phyloP scores from a whole-genome alignment of 2,113 vertebrate species.

The Sciurus niger region DNA sequence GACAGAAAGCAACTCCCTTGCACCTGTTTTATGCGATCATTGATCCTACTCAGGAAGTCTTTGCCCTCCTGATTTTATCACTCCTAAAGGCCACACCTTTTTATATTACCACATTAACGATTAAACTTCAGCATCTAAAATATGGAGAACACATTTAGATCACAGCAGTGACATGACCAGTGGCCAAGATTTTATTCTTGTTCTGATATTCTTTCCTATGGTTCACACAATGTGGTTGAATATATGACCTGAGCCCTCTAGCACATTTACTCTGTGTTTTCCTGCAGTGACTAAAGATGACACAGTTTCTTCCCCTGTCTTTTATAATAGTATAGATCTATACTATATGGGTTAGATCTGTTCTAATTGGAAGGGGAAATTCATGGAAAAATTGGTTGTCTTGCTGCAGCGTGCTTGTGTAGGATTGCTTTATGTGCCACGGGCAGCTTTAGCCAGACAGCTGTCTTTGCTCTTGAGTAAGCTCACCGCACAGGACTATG shows the following conservation, averaged over 20 bases:
- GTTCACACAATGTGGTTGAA: neutral
- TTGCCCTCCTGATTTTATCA: neutral
- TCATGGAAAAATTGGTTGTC: neutral
- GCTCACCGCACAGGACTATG: neutral
- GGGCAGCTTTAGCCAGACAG: neutral
- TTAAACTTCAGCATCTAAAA: neutral
- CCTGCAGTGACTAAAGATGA: neutral
- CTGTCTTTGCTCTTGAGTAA: constrained; percentile 26
- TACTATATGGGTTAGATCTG: neutral
- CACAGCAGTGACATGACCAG: neutral
- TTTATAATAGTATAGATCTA: neutral
- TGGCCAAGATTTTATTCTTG: constrained; percentile 5
- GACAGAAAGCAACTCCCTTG: neutral
- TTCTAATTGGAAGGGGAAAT: neutral
- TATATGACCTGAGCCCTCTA: neutral
- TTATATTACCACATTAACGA: neutral
- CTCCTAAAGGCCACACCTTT: neutral
- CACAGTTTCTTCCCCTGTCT: neutral
- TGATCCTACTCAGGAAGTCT: neutral
- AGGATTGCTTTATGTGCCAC: neutral
- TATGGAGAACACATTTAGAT: neutral
- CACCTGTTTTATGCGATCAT: neutral
- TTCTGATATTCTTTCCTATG: neutral
- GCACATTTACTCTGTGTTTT: neutral
- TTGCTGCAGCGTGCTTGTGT: neutral